A percentile compares a stretch with the other conserved stretches of the same genome.
phyloP scores from a whole-genome alignment of 1,140 invertebrate species.

The Hyphantria cunea region DNA sequence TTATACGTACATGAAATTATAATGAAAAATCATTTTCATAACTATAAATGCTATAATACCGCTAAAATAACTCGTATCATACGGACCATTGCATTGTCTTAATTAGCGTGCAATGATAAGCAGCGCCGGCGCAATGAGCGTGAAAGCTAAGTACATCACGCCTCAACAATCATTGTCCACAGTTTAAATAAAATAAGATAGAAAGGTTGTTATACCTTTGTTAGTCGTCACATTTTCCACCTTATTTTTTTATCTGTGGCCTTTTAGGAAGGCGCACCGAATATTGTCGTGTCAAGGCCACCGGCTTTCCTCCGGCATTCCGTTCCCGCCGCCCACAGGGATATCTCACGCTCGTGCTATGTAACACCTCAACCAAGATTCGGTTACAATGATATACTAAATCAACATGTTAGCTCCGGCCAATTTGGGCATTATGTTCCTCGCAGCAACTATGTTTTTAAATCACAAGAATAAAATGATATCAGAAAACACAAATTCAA shows the following conservation, averaged over 20 bases:
- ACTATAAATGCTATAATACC: background rate
- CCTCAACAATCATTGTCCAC: conserved; percentile 56
- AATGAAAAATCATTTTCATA: no score
- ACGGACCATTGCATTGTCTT: conserved; percentile 50
- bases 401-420: conserved; percentile 46
- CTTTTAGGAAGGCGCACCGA: conserved; percentile 69
- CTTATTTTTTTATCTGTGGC: conserved; percentile 41
- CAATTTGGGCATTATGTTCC: conserved; percentile 10
- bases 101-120: conserved; percentile 60
- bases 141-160: conserved; percentile 65
- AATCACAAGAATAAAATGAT: conserved; percentile 2
- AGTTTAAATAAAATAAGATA: conserved; percentile 39
- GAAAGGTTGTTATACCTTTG: conserved; percentile 41
- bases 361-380: conserved; percentile 69
- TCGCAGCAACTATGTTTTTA: conserved; percentile 22
- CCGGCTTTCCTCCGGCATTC: conserved; percentile 78
- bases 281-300: conserved; percentile 78
- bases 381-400: conserved; percentile 57
- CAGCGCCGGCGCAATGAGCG: conserved; percentile 65
- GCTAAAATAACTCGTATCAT: conserved; percentile 22
- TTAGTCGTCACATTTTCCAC: conserved; percentile 32
- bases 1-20: no score
- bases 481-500: conserved; percentile 5
- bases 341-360: conserved; percentile 75
- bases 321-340: conserved; percentile 75